Evolutionary conservation across 2,113 vertebrate genomes (phyloP).

Genomic region (Phoxinus phoxinus): DNA sequence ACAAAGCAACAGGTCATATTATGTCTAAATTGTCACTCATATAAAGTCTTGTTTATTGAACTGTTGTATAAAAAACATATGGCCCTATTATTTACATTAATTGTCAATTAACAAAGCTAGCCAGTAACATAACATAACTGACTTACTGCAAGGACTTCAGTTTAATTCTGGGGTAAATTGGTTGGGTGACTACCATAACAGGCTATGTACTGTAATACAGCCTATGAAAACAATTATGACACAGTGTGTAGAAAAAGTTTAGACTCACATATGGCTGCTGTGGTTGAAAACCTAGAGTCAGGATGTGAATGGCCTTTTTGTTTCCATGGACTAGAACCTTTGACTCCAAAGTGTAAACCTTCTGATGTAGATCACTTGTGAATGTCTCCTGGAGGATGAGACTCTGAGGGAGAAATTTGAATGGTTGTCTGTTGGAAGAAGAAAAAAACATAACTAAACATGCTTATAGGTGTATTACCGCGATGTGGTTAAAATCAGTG

Average conservation of each 20-base stretch:
- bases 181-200: background rate
- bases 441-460: slow-evolving; percentile 4
- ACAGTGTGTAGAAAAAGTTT: background rate
- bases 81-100: background rate
- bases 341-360: slow-evolving; percentile 81
- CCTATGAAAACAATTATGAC: background rate
- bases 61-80: background rate
- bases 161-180: background rate
- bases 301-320: slow-evolving; percentile 78
- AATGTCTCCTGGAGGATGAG: slow-evolving; percentile 83
- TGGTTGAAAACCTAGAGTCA: slow-evolving; percentile 79
- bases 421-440: slow-evolving; percentile 78
- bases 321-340: slow-evolving; percentile 73
- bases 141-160: background rate
- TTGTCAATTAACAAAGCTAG: background rate
- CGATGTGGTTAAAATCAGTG: background rate
- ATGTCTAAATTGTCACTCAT: background rate
- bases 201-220: background rate
- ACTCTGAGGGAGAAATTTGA: slow-evolving; percentile 76
- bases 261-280: slow-evolving; percentile 81
- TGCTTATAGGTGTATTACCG: background rate
- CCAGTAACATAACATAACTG: background rate
- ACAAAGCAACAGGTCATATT: background rate
- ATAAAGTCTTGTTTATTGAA: background rate
- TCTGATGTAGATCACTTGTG: slow-evolving; percentile 74